Evolutionary conservation across 2,113 vertebrate species (phyloP), one percentile per base, ranked within the genome.

Genomic region (Copsychus sechellarum): DNA sequence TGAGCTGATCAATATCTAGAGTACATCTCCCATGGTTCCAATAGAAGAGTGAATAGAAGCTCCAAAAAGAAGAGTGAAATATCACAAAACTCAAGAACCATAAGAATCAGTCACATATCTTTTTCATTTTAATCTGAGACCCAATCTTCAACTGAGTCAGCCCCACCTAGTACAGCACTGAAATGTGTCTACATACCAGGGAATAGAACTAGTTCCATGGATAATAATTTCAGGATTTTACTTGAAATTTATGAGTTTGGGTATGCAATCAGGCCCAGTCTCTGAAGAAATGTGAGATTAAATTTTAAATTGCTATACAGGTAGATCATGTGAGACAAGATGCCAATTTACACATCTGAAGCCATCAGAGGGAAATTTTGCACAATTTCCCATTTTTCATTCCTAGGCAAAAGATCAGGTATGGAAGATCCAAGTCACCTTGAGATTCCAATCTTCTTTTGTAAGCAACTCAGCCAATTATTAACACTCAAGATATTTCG

Each of bases 41-140:
- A 56, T 6, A 62, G 40, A 40, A 40, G 40, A 40, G 40, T 40
- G 13, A 40, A 40, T 40, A 14, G 40, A 40, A 40, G 40, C 40
- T 40, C 40, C 40, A 40, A 62, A 83, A 60, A 48, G 9, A 58
- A 72, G 23, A 61, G 12, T 13, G 21, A 56, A 70, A 71, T 28
- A 48, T 19, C 17, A 74, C 33, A 87, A 54, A 78, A 58, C 4
- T 58, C 12, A 4, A 70, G 50, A 70, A 33, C 16, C 1, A 5
- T 19, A 47, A 69, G 15, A 66, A 53, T 6, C 0, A 0, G 14
- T 34, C 38, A 65, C 15, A 25, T 8, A 45, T 33, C 1, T 15
- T 43, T 83, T 80, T 48, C 5, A 31, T 4, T 81, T 71, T 70
- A 54, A 54, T 57, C 8, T 79, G 22, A 47, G 16, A 67, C 34